Conservation (phyloP, 2,888 invertebrate genomes). For the Drosophila koepferae region DNA sequence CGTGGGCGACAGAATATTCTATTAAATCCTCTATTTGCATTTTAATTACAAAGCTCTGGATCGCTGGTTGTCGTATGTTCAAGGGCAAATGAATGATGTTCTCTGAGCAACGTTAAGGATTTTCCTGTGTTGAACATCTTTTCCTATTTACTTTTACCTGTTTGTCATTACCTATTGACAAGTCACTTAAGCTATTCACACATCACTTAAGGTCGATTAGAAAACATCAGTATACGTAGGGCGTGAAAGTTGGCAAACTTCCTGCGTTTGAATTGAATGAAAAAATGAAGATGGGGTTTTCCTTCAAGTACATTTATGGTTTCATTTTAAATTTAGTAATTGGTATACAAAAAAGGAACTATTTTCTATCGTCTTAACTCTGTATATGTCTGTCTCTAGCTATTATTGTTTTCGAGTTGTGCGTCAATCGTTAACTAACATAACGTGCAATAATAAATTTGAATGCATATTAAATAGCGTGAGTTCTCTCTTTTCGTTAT, state of each 20-base stretch:
- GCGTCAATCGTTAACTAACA: too few relatives aligned
- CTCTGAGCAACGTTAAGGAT: slow-evolving; percentile 1
- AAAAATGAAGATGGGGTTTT: background rate
- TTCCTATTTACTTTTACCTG: slow-evolving; percentile 5
- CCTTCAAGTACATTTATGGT: too few relatives aligned
- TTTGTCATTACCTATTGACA: background rate
- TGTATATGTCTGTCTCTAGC: too few relatives aligned
- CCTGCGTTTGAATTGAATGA: background rate
- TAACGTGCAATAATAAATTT: background rate
- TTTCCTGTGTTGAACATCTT: background rate
- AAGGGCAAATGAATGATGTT: slow-evolving; percentile 33
- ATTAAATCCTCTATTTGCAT: slow-evolving; percentile 53
- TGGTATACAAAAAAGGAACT: too few relatives aligned
- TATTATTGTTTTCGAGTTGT: background rate
- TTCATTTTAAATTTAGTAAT: too few relatives aligned
- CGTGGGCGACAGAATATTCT: slow-evolving; percentile 41
- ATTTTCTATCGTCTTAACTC: too few relatives aligned
- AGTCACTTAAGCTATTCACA: slow-evolving; percentile 16
- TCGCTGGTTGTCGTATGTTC: slow-evolving; percentile 5
- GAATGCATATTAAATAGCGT: background rate
- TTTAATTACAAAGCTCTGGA: slow-evolving; percentile 51
- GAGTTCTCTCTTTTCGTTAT: background rate
- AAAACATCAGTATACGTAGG: background rate
- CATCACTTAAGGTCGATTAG: background rate
- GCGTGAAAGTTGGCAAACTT: background rate